A percentile compares a stretch with the other conserved stretches of the same genome.
These are phyloP conservation scores for Apogon talboti DNA, from an alignment of 2,797 vertebrate species.

Conservation along the genomic window DNA sequence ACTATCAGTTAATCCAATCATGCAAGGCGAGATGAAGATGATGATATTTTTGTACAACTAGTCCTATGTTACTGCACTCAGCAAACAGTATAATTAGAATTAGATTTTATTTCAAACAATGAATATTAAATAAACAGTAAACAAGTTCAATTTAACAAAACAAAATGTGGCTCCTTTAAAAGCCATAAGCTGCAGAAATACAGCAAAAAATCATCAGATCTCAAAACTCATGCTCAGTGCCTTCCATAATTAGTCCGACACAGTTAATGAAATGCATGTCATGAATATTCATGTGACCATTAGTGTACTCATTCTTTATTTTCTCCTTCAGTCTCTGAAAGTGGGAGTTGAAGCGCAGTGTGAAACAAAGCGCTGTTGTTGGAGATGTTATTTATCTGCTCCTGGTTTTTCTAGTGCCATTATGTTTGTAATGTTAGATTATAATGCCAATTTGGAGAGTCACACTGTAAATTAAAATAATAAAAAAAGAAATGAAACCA, in stretches of 20 bases:
- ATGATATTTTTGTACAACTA: background rate
- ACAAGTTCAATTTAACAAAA: background rate
- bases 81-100: background rate
- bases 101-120: background rate
- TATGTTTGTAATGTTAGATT: slow-evolving; percentile 2
- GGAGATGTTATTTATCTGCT: background rate
- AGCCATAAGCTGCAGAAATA: too few relatives aligned
- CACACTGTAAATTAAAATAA: slow-evolving; percentile 11
- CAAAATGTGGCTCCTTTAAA: background rate
- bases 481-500: slow-evolving; percentile 1
- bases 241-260: background rate
- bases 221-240: background rate
- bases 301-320: background rate
- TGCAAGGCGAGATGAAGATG: background rate
- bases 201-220: background rate
- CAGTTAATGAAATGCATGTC: background rate
- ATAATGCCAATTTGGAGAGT: background rate
- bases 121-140: background rate
- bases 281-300: slow-evolving; percentile 16
- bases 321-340: slow-evolving; percentile 1
- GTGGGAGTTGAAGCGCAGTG: background rate
- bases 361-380: background rate
- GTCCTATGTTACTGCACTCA: background rate
- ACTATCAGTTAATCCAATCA: background rate
- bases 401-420: background rate